Conservation (phyloP, 1,140 invertebrate genomes). For the Hyphantria cunea region DNA sequence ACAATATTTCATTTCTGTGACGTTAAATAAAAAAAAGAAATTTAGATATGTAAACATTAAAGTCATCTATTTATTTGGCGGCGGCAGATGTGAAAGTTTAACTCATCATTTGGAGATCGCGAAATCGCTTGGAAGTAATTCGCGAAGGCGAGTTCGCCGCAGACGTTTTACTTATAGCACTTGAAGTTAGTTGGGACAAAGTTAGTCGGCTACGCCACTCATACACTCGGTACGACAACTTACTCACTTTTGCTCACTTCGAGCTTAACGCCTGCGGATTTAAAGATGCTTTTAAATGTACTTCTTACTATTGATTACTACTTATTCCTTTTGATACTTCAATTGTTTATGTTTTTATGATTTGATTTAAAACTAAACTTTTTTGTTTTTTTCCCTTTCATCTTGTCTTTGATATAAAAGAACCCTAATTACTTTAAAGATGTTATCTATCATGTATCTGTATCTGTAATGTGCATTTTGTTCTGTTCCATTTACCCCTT, state of each 20-base stretch:
- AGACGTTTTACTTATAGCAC: constrained; percentile 61
- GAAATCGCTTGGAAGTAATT: constrained; percentile 72
- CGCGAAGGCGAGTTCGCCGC: constrained; percentile 54
- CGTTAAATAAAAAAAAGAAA: too few relatives aligned
- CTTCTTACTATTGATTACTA: background rate
- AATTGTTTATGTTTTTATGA: background rate
- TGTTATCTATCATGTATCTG: too few relatives aligned
- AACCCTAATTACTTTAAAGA: too few relatives aligned
- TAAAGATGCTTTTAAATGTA: constrained; percentile 13
- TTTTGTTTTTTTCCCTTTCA: too few relatives aligned
- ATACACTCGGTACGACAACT: constrained; percentile 63
- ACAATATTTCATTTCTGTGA: too few relatives aligned
- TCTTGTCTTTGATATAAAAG: too few relatives aligned
- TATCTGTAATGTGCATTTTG: too few relatives aligned
- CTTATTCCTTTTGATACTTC: background rate
- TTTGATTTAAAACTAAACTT: too few relatives aligned
- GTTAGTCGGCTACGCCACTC: constrained; percentile 52
- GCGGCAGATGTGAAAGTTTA: constrained; percentile 49
- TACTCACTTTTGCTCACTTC: constrained; percentile 45
- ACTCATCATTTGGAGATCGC: constrained; percentile 59
- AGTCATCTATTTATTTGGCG: constrained; percentile 27
- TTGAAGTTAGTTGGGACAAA: constrained; percentile 60
- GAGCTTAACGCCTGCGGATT: constrained; percentile 27
- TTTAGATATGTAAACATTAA: too few relatives aligned
- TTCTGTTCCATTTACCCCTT: too few relatives aligned